phyloP scores from a whole-genome alignment of 2,113 vertebrate genomes.

The Gymnorhina tibicen region DNA sequence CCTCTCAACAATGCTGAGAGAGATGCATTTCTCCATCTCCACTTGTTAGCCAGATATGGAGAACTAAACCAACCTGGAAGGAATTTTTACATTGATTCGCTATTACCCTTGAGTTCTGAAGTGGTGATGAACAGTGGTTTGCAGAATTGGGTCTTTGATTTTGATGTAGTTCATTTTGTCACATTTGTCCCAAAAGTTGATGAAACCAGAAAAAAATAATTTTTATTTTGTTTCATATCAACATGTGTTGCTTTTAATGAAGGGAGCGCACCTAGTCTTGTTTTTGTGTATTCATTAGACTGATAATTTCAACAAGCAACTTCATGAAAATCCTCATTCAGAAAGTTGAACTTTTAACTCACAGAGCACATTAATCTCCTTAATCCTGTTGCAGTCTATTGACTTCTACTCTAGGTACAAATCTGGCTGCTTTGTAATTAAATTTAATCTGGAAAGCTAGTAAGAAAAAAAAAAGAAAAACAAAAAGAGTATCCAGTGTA shows the following conservation, averaged over 20 bases:
- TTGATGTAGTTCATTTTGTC: neutral
- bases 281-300: neutral
- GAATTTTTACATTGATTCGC: neutral
- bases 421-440: conserved; percentile 22
- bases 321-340: neutral
- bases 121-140: neutral
- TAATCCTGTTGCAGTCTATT: neutral
- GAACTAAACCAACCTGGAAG: neutral
- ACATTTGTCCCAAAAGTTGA: neutral
- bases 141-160: neutral
- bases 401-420: conserved; percentile 49
- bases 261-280: neutral
- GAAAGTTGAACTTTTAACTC: neutral
- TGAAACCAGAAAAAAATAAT: neutral
- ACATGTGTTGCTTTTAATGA: neutral
- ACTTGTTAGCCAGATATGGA: neutral
- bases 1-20: neutral
- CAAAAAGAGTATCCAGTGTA: neutral
- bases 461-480: neutral
- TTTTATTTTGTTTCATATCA: neutral
- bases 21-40: neutral
- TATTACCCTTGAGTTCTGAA: neutral
- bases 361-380: neutral
- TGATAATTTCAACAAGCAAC: neutral
- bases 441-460: conserved; percentile 27